These are phyloP conservation scores for Desmodus rotundus DNA, from an alignment of 2,113 vertebrate genomes.

Conservation along the genomic window DNA sequence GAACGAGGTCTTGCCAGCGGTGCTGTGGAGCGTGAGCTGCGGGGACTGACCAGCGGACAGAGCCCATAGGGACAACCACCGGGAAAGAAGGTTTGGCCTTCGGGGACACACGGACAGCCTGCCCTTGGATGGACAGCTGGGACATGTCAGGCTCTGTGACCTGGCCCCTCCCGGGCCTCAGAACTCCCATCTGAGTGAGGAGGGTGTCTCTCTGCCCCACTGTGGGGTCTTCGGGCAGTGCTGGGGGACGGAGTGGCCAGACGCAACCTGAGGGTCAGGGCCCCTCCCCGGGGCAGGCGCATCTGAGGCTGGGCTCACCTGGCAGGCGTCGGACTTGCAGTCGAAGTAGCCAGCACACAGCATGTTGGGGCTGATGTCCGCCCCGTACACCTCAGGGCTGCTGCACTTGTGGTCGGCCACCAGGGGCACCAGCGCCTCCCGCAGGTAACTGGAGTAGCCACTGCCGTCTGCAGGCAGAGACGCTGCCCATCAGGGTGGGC, in stretches of 20 bases:
- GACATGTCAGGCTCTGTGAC: not conserved
- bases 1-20: accelerated
- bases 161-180: not conserved
- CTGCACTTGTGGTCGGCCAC: constrained; percentile 85
- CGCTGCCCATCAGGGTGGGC: accelerated
- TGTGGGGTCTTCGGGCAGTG: not conserved
- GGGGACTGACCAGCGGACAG: accelerated
- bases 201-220: not conserved
- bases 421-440: constrained; percentile 86
- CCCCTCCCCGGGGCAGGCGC: accelerated
- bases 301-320: constrained; percentile 81
- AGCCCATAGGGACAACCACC: not conserved
- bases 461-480: not conserved
- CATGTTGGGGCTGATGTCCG: constrained; percentile 90
- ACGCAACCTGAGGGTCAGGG: too few species aligned
- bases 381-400: constrained; percentile 88
- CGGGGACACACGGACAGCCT: accelerated
- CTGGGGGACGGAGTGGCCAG: accelerated
- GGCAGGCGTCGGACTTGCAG: constrained; percentile 89
- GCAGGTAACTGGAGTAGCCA: constrained; percentile 83
- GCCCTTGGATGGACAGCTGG: not conserved
- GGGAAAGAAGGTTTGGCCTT: not conserved
- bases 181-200: not conserved
- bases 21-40: accelerated
- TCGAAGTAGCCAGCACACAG: constrained; percentile 90